phyloP scores from a whole-genome alignment of 2,888 invertebrate genomes.

The Aproaerema taeniolella region DNA sequence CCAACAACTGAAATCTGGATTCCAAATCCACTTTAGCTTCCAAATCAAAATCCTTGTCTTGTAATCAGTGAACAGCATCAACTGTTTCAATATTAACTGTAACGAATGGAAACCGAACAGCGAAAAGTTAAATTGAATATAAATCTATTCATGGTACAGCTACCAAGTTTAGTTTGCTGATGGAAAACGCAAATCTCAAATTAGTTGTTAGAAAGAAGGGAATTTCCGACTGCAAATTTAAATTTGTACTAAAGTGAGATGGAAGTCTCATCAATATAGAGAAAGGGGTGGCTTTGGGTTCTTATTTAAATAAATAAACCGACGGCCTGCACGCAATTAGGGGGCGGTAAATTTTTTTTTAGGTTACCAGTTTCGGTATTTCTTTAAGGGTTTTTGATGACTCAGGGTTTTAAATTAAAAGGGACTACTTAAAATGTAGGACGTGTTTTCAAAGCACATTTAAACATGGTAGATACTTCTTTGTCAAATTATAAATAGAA shows the following conservation, averaged over 20 bases:
- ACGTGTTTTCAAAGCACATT: too few species aligned
- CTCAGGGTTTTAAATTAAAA: too few species aligned
- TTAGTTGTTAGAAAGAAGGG: neutral
- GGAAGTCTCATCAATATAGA: constrained; percentile 32
- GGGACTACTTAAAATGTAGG: too few species aligned
- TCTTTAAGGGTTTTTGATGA: too few species aligned
- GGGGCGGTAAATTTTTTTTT: constrained; percentile 8
- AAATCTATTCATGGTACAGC: constrained; percentile 33
- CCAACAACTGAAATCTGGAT: too few species aligned
- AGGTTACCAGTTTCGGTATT: neutral
- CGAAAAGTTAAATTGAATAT: constrained; percentile 48
- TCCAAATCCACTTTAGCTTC: too few species aligned
- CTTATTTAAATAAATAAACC: constrained; percentile 45
- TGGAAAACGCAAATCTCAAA: neutral
- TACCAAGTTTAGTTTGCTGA: constrained; percentile 12
- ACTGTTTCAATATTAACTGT: constrained; percentile 29
- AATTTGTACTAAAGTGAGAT: constrained; percentile 12
- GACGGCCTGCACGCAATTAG: constrained; percentile 37
- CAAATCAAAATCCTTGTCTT: too few species aligned
- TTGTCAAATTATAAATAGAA: too few species aligned
- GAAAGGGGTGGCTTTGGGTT: constrained; percentile 29
- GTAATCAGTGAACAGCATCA: too few species aligned
- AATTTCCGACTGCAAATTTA: neutral
- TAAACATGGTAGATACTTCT: too few species aligned
- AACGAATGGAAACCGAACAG: constrained; percentile 35